phyloP scores from a whole-genome alignment of 2,888 invertebrate genomes.

The Metopia argyrocephala region DNA sequence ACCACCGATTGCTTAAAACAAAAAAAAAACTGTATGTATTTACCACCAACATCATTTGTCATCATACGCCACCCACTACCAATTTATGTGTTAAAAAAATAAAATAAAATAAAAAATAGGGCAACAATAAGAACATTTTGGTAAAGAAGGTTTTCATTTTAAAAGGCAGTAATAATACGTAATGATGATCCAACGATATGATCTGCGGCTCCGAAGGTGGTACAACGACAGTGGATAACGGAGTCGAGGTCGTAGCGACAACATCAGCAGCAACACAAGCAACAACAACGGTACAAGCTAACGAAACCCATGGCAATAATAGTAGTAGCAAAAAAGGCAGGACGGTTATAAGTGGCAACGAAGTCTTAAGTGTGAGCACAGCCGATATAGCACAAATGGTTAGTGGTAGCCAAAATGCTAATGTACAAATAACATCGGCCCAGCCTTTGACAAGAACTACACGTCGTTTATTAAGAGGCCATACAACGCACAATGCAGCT shows the following conservation, averaged over 20 bases:
- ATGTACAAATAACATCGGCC: slow-evolving; percentile 62
- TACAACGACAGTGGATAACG: slow-evolving; percentile 56
- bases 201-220: slow-evolving; percentile 74
- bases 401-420: slow-evolving; percentile 67
- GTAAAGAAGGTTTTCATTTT: slow-evolving; percentile 79
- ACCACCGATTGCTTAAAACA: slow-evolving; percentile 39
- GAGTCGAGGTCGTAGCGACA: slow-evolving; percentile 64
- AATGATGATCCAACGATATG: slow-evolving; percentile 79
- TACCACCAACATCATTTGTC: no score
- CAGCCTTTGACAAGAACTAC: slow-evolving; percentile 51
- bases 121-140: slow-evolving; percentile 79
- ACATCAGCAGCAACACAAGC: slow-evolving; percentile 59
- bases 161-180: slow-evolving; percentile 79
- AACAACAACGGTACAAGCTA: slow-evolving; percentile 63
- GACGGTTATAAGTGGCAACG: slow-evolving; percentile 59
- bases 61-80: slow-evolving; percentile 7
- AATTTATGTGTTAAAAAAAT: slow-evolving; percentile 1
- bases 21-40: no score
- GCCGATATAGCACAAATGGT: slow-evolving; percentile 61
- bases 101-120: slow-evolving; percentile 67
- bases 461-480: slow-evolving; percentile 73
- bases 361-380: slow-evolving; percentile 61
- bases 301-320: slow-evolving; percentile 20
- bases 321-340: neutral
- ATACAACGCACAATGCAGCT: slow-evolving; percentile 74